Percentiles rank a stretch among this genome's conserved stretches.
phyloP scores from a whole-genome alignment of 2,888 invertebrate species.

The Thyatira batis region DNA sequence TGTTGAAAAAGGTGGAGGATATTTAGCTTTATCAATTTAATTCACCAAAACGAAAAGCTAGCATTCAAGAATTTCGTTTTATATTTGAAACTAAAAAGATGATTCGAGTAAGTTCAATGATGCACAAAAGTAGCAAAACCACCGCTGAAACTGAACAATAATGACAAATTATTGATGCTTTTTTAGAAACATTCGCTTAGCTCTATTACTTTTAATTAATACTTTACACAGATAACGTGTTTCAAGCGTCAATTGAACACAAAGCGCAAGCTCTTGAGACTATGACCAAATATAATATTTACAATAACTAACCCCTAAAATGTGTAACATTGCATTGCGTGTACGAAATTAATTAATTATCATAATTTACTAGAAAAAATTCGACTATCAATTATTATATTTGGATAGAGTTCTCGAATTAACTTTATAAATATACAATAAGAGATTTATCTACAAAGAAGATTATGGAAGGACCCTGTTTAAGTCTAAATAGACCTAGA shows the following conservation, averaged over 20 bases:
- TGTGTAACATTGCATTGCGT: conserved; percentile 46
- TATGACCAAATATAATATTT: conserved; percentile 3
- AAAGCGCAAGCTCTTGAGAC: not conserved
- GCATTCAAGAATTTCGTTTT: too few relatives aligned
- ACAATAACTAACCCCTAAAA: conserved; percentile 6
- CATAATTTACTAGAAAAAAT: conserved; percentile 37
- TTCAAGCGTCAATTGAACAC: conserved; percentile 8
- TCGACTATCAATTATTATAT: conserved; percentile 65
- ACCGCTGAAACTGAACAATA: too few relatives aligned
- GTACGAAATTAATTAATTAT: conserved; percentile 35
- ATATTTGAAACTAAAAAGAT: too few relatives aligned
- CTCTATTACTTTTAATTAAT: conserved; percentile 7
- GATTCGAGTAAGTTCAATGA: too few relatives aligned
- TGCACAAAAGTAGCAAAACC: too few relatives aligned
- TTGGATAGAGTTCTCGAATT: conserved; percentile 67
- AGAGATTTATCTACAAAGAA: conserved; percentile 57
- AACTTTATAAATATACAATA: conserved; percentile 45
- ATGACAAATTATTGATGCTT: too few relatives aligned
- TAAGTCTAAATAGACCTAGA: conserved; percentile 57
- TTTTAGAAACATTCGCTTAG: conserved; percentile 7
- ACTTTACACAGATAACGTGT: conserved; percentile 12
- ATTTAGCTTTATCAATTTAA: too few relatives aligned
- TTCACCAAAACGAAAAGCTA: too few relatives aligned
- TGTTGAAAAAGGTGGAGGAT: too few relatives aligned
- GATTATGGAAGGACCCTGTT: conserved; percentile 76